Evolutionary conservation across 2,888 invertebrate species (phyloP).

Genomic region (Meandrusa payeni): DNA sequence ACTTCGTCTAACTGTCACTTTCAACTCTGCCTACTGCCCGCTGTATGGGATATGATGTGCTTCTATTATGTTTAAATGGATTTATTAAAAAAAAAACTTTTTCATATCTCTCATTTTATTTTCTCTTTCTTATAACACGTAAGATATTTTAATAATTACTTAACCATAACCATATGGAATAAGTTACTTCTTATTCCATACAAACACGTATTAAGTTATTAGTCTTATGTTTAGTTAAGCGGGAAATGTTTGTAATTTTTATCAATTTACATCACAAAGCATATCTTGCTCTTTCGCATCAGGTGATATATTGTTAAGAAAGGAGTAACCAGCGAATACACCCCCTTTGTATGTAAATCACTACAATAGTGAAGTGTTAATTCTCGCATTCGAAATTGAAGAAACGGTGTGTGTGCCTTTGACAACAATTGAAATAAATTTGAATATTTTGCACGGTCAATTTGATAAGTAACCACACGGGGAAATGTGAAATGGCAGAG

Average conservation of each 20-base stretch:
- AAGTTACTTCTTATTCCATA: too few relatives aligned
- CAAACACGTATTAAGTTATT: neutral
- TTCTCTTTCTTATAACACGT: too few relatives aligned
- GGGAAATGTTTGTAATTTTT: neutral
- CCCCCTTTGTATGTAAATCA: slow-evolving; percentile 39
- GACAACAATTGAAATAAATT: slow-evolving; percentile 38
- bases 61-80: too few relatives aligned
- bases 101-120: too few relatives aligned
- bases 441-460: slow-evolving; percentile 69
- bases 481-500: slow-evolving; percentile 29
- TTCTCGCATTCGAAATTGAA: slow-evolving; percentile 41
- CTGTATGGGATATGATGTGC: too few relatives aligned
- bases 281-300: neutral
- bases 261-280: slow-evolving; percentile 3
- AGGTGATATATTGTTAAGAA: slow-evolving; percentile 7
- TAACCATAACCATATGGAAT: too few relatives aligned
- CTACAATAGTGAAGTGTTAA: slow-evolving; percentile 37
- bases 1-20: too few relatives aligned
- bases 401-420: slow-evolving; percentile 33
- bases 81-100: too few relatives aligned
- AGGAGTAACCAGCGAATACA: slow-evolving; percentile 14
- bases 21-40: too few relatives aligned
- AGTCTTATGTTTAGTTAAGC: neutral
- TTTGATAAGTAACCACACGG: slow-evolving; percentile 60
- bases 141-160: too few relatives aligned